Evolutionary conservation across 2,113 vertebrate genomes (phyloP).

Genomic region (Pterocles burchelli): DNA sequence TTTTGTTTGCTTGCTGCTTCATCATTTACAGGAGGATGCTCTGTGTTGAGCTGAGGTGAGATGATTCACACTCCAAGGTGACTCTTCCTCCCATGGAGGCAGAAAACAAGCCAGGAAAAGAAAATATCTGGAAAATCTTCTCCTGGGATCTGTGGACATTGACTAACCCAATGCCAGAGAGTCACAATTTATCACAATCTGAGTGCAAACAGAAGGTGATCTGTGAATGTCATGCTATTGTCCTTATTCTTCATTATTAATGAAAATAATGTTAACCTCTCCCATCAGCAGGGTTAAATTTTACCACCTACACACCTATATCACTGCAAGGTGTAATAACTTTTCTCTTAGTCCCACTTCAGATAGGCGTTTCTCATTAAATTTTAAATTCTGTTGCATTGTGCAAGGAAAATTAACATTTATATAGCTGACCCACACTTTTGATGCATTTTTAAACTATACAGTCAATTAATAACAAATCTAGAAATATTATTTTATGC

Average conservation of each 20-base stretch:
- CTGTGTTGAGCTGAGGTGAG: background rate
- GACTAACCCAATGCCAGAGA: slow-evolving; percentile 14
- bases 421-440: background rate
- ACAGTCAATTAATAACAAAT: background rate
- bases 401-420: background rate
- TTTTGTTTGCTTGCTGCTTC: background rate
- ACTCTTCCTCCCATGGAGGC: background rate
- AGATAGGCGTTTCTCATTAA: background rate
- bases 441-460: background rate
- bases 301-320: background rate
- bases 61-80: background rate
- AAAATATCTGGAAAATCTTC: background rate
- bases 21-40: background rate
- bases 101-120: background rate
- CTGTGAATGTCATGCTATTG: background rate
- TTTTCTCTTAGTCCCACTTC: background rate
- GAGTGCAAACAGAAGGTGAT: background rate
- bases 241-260: slow-evolving; percentile 13
- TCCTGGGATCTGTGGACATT: background rate
- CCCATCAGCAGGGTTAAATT: background rate
- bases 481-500: background rate
- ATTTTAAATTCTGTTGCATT: background rate
- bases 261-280: background rate
- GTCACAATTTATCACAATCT: background rate
- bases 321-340: background rate